Conservation (phyloP, 2,113 vertebrate species). For the Myotis lucifugus region DNA sequence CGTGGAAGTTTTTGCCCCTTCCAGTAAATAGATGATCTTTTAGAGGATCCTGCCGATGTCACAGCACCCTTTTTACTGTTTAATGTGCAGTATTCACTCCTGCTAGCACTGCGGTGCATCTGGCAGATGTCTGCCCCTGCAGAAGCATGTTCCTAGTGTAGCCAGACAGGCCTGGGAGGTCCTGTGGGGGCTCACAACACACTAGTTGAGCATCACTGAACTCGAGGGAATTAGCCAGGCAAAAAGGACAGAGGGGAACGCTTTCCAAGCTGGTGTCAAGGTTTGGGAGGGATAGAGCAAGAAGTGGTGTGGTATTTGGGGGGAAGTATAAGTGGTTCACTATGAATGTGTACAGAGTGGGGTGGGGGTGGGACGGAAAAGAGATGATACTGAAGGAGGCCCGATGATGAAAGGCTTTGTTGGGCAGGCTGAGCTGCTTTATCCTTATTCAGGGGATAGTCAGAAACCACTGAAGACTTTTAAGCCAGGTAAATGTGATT, state of each 20-base stretch:
- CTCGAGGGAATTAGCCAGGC: background rate
- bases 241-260: background rate
- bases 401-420: background rate
- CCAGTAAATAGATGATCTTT: background rate
- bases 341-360: background rate
- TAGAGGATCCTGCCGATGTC: background rate
- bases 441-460: background rate
- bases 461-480: background rate
- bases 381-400: background rate
- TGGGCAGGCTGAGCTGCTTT: background rate
- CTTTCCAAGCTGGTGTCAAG: background rate
- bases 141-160: background rate
- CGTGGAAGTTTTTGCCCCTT: background rate
- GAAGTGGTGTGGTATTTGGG: background rate
- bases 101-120: too few species aligned
- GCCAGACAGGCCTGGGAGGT: background rate
- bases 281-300: background rate
- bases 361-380: background rate
- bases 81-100: background rate
- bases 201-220: background rate
- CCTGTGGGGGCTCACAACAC: background rate
- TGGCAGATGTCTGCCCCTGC: background rate
- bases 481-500: background rate
- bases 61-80: background rate
- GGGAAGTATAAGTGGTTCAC: background rate